These are phyloP conservation scores for Phodopus roborovskii DNA, from an alignment of 2,113 vertebrate genomes.

Conservation along the genomic window DNA sequence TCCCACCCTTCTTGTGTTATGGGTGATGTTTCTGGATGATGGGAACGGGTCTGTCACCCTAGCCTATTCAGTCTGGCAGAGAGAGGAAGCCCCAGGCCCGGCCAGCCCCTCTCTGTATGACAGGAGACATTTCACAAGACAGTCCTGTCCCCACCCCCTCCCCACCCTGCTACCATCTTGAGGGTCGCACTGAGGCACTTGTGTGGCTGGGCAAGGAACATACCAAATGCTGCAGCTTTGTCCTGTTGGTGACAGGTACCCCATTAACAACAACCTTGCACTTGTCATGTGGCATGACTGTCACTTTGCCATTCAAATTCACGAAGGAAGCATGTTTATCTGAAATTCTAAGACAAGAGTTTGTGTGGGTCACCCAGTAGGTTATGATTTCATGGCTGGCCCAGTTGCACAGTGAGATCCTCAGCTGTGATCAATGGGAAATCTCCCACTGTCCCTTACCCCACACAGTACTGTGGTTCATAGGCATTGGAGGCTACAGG, in stretches of 20 bases:
- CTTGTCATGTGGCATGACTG: conserved; percentile 84
- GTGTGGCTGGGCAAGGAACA: background rate
- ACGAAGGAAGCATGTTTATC: conserved; percentile 91
- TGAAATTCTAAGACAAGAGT: conserved; percentile 87
- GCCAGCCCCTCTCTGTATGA: background rate
- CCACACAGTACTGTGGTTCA: too few relatives aligned
- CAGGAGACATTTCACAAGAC: background rate
- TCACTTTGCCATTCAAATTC: conserved; percentile 87
- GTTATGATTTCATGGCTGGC: background rate
- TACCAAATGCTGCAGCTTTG: conserved; percentile 91
- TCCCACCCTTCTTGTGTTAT: background rate
- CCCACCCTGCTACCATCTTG: too few relatives aligned
- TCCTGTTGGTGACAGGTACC: conserved; percentile 81
- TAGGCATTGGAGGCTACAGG: background rate
- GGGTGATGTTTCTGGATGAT: background rate
- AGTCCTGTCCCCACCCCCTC: background rate
- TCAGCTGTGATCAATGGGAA: accelerated
- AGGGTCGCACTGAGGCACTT: background rate
- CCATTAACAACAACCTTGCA: conserved; percentile 92
- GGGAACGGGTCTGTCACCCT: background rate
- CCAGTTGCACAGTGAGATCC: background rate
- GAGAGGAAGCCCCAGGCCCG: background rate
- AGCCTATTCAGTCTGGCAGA: accelerated
- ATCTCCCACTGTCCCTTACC: background rate
- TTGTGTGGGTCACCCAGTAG: background rate